A percentile compares a stretch with the other conserved stretches of the same genome.
Conservation (phyloP, 2,888 invertebrate genomes). For the Cylloceria caligata region DNA sequence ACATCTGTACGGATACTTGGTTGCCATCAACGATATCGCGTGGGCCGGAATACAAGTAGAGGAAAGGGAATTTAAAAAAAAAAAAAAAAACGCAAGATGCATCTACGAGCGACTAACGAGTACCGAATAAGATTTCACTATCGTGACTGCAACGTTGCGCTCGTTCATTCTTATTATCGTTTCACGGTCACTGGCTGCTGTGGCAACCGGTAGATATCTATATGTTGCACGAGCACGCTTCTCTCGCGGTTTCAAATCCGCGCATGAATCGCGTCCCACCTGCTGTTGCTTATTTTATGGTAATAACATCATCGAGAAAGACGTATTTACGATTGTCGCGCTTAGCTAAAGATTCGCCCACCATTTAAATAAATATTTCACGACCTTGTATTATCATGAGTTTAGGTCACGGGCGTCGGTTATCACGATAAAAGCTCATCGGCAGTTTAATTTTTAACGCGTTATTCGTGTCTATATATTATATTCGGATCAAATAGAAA, state of each 20-base stretch:
- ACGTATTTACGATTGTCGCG: constrained; percentile 1
- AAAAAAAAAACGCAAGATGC: constrained; percentile 1
- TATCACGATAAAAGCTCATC: too few species aligned
- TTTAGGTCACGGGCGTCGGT: too few species aligned
- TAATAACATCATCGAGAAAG: not conserved
- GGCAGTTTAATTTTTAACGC: too few species aligned
- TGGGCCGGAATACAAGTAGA: constrained; percentile 2
- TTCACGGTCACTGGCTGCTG: constrained; percentile 45
- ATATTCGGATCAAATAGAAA: too few species aligned
- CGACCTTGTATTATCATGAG: too few species aligned
- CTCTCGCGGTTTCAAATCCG: constrained; percentile 14
- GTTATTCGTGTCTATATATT: too few species aligned
- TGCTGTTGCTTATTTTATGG: constrained; percentile 10
- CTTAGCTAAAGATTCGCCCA: not conserved
- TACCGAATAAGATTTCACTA: constrained; percentile 22
- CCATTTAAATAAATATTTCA: not conserved
- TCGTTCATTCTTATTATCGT: constrained; percentile 43
- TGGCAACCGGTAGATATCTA: constrained; percentile 25
- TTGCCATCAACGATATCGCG: not conserved
- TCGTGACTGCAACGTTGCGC: constrained; percentile 16
- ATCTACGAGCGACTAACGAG: not conserved
- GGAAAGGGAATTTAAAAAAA: not conserved
- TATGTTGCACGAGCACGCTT: constrained; percentile 18
- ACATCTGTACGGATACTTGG: not conserved
- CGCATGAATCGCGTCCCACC: constrained; percentile 11